Conservation (phyloP, 2,113 vertebrate species). For the Tinamus guttatus region DNA sequence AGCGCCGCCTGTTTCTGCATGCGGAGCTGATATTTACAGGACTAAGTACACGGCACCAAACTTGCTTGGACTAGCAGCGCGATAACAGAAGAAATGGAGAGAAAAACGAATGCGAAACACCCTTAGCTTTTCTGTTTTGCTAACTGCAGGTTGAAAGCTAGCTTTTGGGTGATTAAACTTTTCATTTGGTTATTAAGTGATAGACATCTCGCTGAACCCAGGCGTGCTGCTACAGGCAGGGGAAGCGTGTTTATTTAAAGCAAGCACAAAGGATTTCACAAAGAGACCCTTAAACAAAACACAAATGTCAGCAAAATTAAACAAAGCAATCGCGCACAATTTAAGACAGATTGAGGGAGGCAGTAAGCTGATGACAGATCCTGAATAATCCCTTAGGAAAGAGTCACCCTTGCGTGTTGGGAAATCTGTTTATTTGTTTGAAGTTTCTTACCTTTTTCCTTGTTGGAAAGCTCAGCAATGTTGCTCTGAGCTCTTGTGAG, state of each 20-base stretch:
- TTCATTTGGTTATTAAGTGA: constrained; percentile 78
- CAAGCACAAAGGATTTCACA: constrained; percentile 52
- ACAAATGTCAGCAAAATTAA: constrained; percentile 57
- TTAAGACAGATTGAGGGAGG: constrained; percentile 38
- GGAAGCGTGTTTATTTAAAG: constrained; percentile 49
- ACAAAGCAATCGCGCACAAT: constrained; percentile 42
- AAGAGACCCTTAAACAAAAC: constrained; percentile 52
- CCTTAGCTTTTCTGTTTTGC: constrained; percentile 65
- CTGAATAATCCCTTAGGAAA: constrained; percentile 41
- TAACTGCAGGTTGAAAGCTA: constrained; percentile 69
- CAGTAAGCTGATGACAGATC: constrained; percentile 41
- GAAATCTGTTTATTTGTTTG: constrained; percentile 35
- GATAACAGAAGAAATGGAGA: constrained; percentile 50
- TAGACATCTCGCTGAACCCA: constrained; percentile 61
- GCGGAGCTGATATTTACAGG: constrained; percentile 44
- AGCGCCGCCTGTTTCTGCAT: constrained; percentile 26
- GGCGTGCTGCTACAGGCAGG: constrained; percentile 61
- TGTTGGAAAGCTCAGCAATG: not conserved
- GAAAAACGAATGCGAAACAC: constrained; percentile 44
- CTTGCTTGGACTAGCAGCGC: constrained; percentile 57
- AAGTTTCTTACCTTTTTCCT: constrained; percentile 5
- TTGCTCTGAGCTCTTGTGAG: not conserved
- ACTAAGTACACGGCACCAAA: constrained; percentile 16
- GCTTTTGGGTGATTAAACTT: constrained; percentile 74
- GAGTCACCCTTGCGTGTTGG: not conserved